Conservation (phyloP, 2,113 vertebrate species). For the Anhinga rufa region DNA sequence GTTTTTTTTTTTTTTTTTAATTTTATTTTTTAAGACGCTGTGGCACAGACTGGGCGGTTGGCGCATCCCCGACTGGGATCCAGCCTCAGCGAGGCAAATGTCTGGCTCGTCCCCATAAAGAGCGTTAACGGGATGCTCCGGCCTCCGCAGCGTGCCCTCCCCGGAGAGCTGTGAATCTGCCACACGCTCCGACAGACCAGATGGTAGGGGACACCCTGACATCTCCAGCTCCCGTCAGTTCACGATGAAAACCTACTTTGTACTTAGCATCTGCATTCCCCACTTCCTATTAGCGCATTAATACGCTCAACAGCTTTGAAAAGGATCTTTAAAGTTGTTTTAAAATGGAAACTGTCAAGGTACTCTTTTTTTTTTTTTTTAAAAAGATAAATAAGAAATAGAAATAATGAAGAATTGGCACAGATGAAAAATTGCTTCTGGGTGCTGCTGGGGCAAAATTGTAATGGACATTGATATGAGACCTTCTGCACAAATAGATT, state of each 20-base stretch:
- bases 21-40: background rate
- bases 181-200: background rate
- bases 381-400: background rate
- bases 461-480: background rate
- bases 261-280: background rate
- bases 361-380: too few relatives aligned
- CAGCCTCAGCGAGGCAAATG: background rate
- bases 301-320: background rate
- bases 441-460: background rate
- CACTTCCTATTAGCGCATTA: background rate
- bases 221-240: background rate
- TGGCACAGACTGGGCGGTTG: background rate
- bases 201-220: slow-evolving; percentile 21
- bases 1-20: background rate
- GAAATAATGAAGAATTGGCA: background rate
- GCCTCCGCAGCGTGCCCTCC: background rate
- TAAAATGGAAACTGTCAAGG: background rate
- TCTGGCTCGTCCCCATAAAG: background rate
- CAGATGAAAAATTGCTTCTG: background rate
- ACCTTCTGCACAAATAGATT: background rate
- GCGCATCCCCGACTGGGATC: background rate
- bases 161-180: background rate
- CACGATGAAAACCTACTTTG: background rate
- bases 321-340: background rate
- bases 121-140: background rate